These are phyloP conservation scores for Mythimna lalbum DNA, from an alignment of 2,888 invertebrate genomes.

Conservation along the genomic window DNA sequence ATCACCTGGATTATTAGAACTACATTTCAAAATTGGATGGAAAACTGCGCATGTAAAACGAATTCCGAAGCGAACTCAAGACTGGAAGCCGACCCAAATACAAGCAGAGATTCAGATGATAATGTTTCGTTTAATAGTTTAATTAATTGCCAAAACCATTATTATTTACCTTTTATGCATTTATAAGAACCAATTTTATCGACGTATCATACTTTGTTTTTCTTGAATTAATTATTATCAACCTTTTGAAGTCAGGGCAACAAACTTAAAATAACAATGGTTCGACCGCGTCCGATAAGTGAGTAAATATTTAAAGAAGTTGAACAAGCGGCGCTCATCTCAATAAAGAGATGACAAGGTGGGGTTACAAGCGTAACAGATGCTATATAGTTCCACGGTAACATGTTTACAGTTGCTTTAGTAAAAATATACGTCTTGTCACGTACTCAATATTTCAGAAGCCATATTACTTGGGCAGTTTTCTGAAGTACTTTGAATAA, in stretches of 20 bases:
- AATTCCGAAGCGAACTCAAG: not conserved
- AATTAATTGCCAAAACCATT: not conserved
- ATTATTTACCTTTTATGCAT: conserved; percentile 20
- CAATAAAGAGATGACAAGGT: conserved; percentile 61
- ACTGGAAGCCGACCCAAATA: not conserved
- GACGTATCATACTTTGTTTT: not conserved
- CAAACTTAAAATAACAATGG: conserved; percentile 31
- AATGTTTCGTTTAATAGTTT: conserved; percentile 4
- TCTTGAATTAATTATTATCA: conserved; percentile 11
- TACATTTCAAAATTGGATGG: conserved; percentile 1
- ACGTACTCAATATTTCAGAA: not conserved
- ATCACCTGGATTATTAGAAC: conserved; percentile 40
- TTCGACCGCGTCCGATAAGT: conserved; percentile 32
- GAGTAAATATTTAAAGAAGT: conserved; percentile 49
- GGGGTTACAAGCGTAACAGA: conserved; percentile 57
- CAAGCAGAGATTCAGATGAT: not conserved
- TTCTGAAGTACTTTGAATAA: too few relatives aligned
- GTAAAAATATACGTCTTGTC: conserved; percentile 50
- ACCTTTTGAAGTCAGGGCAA: conserved; percentile 27
- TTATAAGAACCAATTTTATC: conserved; percentile 26
- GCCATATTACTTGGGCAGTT: not conserved
- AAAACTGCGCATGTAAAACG: conserved; percentile 6
- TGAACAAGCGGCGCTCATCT: conserved; percentile 64
- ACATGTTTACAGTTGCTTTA: conserved; percentile 30
- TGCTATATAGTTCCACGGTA: conserved; percentile 29